Conservation (phyloP, 2,113 vertebrate species). For the Mus spicilegus region DNA sequence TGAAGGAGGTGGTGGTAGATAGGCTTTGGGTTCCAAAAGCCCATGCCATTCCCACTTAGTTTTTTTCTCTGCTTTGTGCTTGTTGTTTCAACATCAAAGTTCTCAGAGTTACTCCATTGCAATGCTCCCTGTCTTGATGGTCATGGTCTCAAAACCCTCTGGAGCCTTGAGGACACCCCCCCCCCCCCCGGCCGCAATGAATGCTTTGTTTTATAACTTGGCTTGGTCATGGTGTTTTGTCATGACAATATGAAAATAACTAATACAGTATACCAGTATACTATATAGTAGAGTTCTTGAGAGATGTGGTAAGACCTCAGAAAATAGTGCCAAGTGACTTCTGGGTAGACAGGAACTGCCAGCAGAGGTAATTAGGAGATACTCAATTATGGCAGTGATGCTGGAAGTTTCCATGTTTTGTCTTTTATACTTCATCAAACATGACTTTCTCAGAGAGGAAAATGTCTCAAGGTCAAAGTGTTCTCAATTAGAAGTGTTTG, state of each 20-base stretch:
- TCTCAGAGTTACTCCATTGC: neutral
- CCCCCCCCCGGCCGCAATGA: rapidly evolving
- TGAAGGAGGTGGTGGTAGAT: neutral
- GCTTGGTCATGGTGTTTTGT: neutral
- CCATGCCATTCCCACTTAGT: neutral
- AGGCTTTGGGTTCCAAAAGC: neutral
- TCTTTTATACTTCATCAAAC: neutral
- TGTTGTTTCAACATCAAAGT: neutral
- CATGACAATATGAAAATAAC: neutral
- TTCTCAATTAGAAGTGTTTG: no score
- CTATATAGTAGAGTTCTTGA: neutral
- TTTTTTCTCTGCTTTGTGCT: neutral
- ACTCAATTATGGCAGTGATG: neutral
- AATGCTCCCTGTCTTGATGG: neutral
- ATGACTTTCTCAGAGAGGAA: neutral
- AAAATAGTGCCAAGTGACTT: neutral
- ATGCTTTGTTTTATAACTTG: neutral
- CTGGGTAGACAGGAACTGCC: neutral
- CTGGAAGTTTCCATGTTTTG: neutral
- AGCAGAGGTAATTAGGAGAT: neutral
- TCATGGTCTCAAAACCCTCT: neutral
- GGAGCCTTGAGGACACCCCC: neutral
- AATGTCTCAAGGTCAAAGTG: no score
- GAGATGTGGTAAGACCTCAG: neutral
- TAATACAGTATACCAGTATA: neutral